Evolutionary conservation across 2,888 invertebrate species (phyloP).

Genomic region (Nemurella pictetii): DNA sequence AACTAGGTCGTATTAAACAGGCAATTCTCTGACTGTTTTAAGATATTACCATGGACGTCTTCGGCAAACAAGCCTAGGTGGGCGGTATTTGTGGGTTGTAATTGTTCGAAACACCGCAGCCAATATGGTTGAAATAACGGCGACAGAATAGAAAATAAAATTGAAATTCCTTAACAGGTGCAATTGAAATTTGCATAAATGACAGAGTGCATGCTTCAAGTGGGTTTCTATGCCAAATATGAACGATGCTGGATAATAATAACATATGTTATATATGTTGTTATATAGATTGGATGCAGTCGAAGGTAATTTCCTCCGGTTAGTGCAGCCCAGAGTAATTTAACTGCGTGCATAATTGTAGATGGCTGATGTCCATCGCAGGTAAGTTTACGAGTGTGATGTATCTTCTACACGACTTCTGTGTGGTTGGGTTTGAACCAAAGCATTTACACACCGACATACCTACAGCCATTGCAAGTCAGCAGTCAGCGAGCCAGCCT

Average conservation of each 20-base stretch:
- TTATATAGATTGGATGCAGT: background rate
- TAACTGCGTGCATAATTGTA: background rate
- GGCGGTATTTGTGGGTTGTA: background rate
- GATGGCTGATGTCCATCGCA: background rate
- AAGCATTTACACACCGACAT: background rate
- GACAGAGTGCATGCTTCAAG: background rate
- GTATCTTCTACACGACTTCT: background rate
- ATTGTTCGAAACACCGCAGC: background rate
- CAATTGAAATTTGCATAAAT: background rate
- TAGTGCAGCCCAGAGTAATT: background rate
- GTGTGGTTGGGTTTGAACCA: background rate
- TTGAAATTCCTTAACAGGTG: background rate
- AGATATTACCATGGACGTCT: background rate
- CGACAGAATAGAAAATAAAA: background rate
- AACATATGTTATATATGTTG: background rate
- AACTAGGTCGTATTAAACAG: background rate
- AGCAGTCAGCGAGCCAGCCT: background rate
- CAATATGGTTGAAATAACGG: background rate
- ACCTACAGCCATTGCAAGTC: background rate
- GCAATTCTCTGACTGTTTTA: background rate
- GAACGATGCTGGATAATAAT: background rate
- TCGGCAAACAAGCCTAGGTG: background rate
- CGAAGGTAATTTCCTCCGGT: background rate
- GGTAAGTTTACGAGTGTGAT: background rate
- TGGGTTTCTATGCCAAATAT: slow-evolving; percentile 19